These are phyloP conservation scores for Eupeodes luniger DNA, from an alignment of 2,888 invertebrate genomes.

Conservation along the genomic window DNA sequence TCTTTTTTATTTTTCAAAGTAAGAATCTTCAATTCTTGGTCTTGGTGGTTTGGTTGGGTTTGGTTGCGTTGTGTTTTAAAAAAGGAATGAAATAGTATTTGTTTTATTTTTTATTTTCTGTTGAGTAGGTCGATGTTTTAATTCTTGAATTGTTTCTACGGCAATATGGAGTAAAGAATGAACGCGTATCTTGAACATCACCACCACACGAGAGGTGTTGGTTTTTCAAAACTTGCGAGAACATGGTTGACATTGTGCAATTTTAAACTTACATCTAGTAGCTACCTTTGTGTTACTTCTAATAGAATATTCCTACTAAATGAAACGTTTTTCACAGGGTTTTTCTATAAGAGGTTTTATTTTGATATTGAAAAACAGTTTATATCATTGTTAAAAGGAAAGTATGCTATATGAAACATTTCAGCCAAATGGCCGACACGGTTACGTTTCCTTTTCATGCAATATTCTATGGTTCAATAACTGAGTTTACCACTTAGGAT, in stretches of 20 bases:
- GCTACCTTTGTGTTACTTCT: too few relatives aligned
- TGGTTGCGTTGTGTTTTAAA: not conserved
- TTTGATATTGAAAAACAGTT: too few relatives aligned
- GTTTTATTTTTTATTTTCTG: not conserved
- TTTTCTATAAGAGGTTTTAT: too few relatives aligned
- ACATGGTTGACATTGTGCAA: not conserved
- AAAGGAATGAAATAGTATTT: conserved; percentile 23
- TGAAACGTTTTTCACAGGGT: too few relatives aligned
- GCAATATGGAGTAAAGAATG: conserved; percentile 16
- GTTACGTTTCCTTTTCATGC: too few relatives aligned
- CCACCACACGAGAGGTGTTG: conserved; percentile 20
- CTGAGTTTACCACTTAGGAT: too few relatives aligned
- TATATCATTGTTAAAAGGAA: too few relatives aligned
- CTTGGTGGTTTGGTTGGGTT: conserved; percentile 13
- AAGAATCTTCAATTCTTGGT: conserved; percentile 25
- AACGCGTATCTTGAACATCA: not conserved
- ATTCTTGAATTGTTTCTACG: conserved; percentile 23
- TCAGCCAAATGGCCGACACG: too few relatives aligned
- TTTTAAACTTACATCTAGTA: not conserved
- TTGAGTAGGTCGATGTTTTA: conserved; percentile 15
- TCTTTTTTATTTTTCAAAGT: not conserved
- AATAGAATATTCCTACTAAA: too few relatives aligned
- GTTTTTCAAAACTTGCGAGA: not conserved
- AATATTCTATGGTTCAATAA: too few relatives aligned
- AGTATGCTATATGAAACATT: too few relatives aligned